These are phyloP conservation scores for Daubentonia madagascariensis DNA, from an alignment of 2,113 vertebrate species.

Conservation along the genomic window DNA sequence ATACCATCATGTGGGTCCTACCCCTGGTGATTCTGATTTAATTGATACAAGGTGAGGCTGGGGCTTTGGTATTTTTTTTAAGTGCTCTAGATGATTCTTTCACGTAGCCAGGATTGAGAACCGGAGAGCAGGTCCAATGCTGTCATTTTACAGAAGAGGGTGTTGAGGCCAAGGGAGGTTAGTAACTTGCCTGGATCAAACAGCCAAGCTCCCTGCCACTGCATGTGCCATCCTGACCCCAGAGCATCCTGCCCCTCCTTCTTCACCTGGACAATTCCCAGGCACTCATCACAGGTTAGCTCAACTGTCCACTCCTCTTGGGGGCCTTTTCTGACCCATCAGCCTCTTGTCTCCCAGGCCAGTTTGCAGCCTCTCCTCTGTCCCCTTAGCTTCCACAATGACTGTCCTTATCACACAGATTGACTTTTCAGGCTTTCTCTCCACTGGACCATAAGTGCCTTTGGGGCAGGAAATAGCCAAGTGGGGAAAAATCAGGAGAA, in stretches of 20 bases:
- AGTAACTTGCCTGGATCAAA: neutral
- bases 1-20: neutral
- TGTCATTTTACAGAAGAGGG: neutral
- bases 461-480: neutral
- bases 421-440: neutral
- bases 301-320: neutral
- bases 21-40: neutral
- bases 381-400: neutral
- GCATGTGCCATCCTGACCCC: neutral
- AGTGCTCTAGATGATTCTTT: neutral
- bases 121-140: rapidly evolving
- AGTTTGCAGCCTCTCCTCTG: neutral
- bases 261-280: neutral
- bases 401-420: neutral
- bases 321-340: neutral
- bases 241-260: neutral
- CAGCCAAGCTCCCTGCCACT: neutral
- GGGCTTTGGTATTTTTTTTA: neutral
- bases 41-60: neutral
- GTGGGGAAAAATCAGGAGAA: neutral
- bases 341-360: neutral
- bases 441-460: neutral
- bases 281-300: neutral
- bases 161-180: neutral
- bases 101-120: neutral